These are phyloP conservation scores for Geococcyx californianus DNA, from an alignment of 2,113 vertebrate genomes.

Conservation along the genomic window DNA sequence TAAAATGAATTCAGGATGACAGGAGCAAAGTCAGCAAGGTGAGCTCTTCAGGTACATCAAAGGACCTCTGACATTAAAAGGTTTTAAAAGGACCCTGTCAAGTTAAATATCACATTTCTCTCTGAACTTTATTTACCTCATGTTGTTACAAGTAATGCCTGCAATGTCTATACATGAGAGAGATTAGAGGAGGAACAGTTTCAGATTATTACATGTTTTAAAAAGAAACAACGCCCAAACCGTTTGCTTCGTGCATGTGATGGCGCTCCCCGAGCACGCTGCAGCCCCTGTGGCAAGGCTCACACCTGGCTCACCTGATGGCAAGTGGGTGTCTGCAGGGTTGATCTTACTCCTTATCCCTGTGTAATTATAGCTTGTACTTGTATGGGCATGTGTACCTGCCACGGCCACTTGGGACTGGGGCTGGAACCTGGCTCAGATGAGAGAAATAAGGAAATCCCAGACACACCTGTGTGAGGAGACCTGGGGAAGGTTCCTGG, in stretches of 20 bases:
- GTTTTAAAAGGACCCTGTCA: neutral
- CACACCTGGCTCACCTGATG: neutral
- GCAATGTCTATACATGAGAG: neutral
- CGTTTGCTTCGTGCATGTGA: neutral
- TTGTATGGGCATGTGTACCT: accelerated
- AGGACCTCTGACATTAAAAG: neutral
- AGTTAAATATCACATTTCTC: neutral
- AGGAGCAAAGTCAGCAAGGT: neutral
- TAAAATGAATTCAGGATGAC: neutral
- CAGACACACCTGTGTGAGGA: neutral
- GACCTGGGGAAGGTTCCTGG: neutral
- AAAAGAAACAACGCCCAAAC: neutral
- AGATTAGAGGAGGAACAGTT: neutral
- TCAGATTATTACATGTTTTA: neutral
- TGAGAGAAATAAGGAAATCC: neutral
- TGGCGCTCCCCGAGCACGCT: neutral
- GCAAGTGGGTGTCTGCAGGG: neutral
- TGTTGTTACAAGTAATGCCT: neutral
- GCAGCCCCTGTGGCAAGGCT: neutral
- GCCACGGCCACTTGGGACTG: neutral
- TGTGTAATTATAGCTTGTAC: accelerated
- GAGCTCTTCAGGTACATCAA: neutral
- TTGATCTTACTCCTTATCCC: neutral
- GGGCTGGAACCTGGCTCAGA: neutral
- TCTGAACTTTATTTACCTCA: neutral